Conservation (phyloP, 1,140 invertebrate genomes). For the Lasaia peninsularis region DNA sequence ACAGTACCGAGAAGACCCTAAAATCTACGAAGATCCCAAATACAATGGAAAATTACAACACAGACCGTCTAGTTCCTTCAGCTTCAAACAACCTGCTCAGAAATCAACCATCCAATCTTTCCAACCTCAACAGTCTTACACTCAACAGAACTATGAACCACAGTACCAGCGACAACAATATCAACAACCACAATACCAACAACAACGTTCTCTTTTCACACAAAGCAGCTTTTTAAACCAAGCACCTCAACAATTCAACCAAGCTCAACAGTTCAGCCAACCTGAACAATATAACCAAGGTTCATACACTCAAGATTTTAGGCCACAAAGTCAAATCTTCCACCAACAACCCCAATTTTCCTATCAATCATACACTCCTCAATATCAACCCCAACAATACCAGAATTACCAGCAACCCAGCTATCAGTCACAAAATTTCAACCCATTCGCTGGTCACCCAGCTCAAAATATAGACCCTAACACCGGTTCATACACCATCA, state of each 20-base stretch:
- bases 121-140: constrained; percentile 32
- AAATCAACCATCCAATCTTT: constrained; percentile 33
- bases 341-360: constrained; percentile 69
- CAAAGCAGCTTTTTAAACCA: constrained; percentile 51
- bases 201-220: constrained; percentile 32
- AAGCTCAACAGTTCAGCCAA: constrained; percentile 52
- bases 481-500: constrained; percentile 83
- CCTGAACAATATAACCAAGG: constrained; percentile 14
- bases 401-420: constrained; percentile 57
- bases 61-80: constrained; percentile 40
- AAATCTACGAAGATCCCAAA: constrained; percentile 85
- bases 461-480: constrained; percentile 81
- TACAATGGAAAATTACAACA: constrained; percentile 79
- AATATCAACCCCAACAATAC: constrained; percentile 36
- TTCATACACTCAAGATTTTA: constrained; percentile 44
- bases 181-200: constrained; percentile 34
- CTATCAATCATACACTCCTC: constrained; percentile 56
- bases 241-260: constrained; percentile 33
- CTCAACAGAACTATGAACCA: constrained; percentile 21
- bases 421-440: constrained; percentile 59
- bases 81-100: constrained; percentile 14
- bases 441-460: constrained; percentile 79
- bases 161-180: constrained; percentile 25
- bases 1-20: constrained; percentile 88
- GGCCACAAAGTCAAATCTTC: constrained; percentile 61